These are phyloP conservation scores for Rhabdornis inornatus DNA, from an alignment of 2,113 vertebrate species.

Conservation along the genomic window DNA sequence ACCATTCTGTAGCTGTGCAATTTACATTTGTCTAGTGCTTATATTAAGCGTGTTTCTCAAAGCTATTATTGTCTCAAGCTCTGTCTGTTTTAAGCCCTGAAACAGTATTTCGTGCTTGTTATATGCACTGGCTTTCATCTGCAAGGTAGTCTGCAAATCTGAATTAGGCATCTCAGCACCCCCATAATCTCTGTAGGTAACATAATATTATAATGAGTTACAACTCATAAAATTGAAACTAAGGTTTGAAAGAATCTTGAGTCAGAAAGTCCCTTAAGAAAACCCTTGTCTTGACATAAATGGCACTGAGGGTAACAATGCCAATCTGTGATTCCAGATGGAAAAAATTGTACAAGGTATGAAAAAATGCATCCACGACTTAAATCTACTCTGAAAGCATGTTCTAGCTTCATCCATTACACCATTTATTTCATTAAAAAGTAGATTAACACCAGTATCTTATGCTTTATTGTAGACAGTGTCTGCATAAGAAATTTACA, in stretches of 20 bases:
- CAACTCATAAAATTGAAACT: neutral
- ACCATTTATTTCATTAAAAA: neutral
- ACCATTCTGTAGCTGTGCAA: neutral
- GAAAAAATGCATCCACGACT: neutral
- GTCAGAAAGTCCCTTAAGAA: neutral
- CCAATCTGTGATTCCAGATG: neutral
- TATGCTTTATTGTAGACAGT: neutral
- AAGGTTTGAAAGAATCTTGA: slow-evolving; percentile 8
- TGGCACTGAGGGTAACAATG: neutral
- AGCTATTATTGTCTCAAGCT: neutral
- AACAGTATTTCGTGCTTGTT: slow-evolving; percentile 8
- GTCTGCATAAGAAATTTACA: neutral
- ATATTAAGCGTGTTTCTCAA: slow-evolving; percentile 24
- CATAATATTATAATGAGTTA: neutral
- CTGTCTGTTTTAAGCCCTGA: slow-evolving; percentile 7
- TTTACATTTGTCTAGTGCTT: slow-evolving; percentile 5
- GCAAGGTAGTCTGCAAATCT: neutral
- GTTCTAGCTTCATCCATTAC: neutral
- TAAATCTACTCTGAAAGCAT: neutral
- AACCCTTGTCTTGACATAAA: neutral
- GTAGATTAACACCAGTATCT: neutral
- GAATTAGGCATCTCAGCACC: neutral
- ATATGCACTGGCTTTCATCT: neutral
- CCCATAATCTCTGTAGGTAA: neutral
- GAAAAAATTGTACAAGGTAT: neutral